These are phyloP conservation scores for Caenorhabditis zanzibari DNA, from an alignment of 2,888 invertebrate genomes.

Conservation along the genomic window DNA sequence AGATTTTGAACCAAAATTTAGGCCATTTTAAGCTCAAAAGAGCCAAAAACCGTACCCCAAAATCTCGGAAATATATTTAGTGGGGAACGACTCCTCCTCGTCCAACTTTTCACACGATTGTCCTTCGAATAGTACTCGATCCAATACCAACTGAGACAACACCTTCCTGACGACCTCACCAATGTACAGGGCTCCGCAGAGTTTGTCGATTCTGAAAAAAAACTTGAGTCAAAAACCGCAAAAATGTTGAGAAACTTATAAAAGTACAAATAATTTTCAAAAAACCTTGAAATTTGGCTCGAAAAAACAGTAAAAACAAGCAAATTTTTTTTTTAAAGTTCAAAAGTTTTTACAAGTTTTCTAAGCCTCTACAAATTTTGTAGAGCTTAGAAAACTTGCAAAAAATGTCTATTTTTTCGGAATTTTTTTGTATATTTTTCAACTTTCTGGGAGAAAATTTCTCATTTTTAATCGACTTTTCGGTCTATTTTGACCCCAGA, in stretches of 20 bases:
- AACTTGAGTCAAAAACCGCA: neutral
- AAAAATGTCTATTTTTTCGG: neutral
- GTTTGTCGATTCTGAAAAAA: conserved; percentile 82
- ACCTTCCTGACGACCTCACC: conserved; percentile 83
- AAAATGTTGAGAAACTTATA: neutral
- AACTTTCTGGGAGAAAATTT: too few species aligned
- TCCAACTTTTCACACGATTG: conserved; percentile 80
- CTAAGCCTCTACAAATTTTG: too few species aligned
- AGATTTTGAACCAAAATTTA: too few species aligned
- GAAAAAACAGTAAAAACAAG: too few species aligned
- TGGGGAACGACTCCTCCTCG: conserved; percentile 82
- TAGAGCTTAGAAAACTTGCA: too few species aligned
- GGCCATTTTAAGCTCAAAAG: neutral
- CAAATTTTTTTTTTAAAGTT: too few species aligned
- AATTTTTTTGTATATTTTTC: neutral
- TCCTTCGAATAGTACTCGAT: conserved; percentile 81
- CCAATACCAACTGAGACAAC: conserved; percentile 80
- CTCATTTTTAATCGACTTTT: too few species aligned
- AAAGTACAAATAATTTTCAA: too few species aligned
- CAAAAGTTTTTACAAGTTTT: too few species aligned
- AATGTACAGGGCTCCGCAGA: conserved; percentile 84
- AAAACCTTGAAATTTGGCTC: too few species aligned
- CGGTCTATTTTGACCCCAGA: too few species aligned
- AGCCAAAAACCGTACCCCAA: conserved; percentile 73
- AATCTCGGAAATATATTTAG: conserved; percentile 83